phyloP scores from a whole-genome alignment of 2,888 invertebrate genomes.

The Mellilla xanthometata region DNA sequence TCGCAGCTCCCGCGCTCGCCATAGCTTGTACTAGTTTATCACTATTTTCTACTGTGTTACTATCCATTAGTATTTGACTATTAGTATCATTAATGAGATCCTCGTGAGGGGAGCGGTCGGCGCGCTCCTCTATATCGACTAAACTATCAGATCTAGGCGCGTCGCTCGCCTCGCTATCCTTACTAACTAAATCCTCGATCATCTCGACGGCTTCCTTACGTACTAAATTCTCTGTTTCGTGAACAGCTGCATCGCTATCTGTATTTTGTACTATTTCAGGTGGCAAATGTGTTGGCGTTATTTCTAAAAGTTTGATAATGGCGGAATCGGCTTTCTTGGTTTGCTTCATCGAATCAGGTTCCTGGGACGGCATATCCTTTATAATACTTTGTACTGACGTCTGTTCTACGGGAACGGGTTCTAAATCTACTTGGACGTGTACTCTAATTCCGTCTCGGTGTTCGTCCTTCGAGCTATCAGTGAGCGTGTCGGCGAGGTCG shows the following conservation, averaged over 20 bases:
- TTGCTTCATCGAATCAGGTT: conserved; percentile 13
- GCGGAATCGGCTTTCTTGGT: conserved; percentile 27
- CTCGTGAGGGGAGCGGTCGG: conserved; percentile 60
- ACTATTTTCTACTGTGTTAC: conserved; percentile 33
- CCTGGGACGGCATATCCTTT: conserved; percentile 24
- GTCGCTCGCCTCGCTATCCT: conserved; percentile 27
- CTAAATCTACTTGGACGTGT: conserved; percentile 25
- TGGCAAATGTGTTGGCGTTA: conserved; percentile 41
- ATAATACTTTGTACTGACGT: conserved; percentile 53
- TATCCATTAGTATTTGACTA: conserved; percentile 48
- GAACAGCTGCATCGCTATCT: conserved; percentile 35
- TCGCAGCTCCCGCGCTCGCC: conserved; percentile 28
- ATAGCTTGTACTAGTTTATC: conserved; percentile 16
- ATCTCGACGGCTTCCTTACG: conserved; percentile 29
- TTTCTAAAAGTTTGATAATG: conserved; percentile 32
- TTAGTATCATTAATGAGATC: conserved; percentile 64
- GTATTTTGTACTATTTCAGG: conserved; percentile 71
- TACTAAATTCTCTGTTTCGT: conserved; percentile 28
- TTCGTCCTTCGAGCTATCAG: conserved; percentile 29
- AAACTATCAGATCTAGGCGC: conserved; percentile 42
- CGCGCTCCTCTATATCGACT: conserved; percentile 31
- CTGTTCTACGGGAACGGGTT: conserved; percentile 25
- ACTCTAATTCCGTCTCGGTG: conserved; percentile 16
- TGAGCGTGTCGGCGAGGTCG: conserved; percentile 34
- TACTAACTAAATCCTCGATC: conserved; percentile 28